These are phyloP conservation scores for Petrocephalus sullivani DNA, from an alignment of 2,797 vertebrate species.

Conservation along the genomic window DNA sequence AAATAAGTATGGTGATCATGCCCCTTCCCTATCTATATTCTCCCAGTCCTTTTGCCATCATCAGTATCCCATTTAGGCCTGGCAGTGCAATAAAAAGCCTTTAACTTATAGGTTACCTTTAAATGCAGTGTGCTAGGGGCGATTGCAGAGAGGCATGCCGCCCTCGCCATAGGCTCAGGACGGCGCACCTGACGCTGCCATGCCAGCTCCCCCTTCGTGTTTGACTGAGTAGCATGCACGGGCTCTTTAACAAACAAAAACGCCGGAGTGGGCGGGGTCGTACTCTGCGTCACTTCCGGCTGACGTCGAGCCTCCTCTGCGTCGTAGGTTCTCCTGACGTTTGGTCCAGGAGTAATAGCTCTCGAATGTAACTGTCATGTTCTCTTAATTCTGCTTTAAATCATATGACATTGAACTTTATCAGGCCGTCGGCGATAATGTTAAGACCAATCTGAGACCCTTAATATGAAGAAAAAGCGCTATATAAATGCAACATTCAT, in stretches of 20 bases:
- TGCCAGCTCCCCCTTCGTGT: neutral
- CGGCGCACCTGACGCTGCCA: neutral
- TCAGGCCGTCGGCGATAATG: neutral
- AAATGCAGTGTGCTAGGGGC: neutral
- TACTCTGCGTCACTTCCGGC: neutral
- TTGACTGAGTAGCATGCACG: neutral
- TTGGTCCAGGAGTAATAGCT: neutral
- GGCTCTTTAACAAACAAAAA: neutral
- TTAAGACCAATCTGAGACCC: neutral
- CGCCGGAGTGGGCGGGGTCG: neutral
- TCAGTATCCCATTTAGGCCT: neutral
- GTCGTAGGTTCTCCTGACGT: neutral
- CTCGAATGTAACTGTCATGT: neutral
- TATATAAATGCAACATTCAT: too few relatives aligned
- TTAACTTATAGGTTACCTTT: slow-evolving; percentile 4
- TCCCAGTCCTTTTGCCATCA: neutral
- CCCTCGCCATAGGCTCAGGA: neutral
- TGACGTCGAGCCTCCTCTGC: neutral
- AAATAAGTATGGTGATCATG: neutral
- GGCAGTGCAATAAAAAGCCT: neutral
- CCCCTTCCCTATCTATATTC: neutral
- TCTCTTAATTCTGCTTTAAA: neutral
- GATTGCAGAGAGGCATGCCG: neutral
- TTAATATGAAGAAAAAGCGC: too few relatives aligned
- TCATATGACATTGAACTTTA: neutral